phyloP scores from a whole-genome alignment of 2,113 vertebrate genomes.

The Ursus arctos region DNA sequence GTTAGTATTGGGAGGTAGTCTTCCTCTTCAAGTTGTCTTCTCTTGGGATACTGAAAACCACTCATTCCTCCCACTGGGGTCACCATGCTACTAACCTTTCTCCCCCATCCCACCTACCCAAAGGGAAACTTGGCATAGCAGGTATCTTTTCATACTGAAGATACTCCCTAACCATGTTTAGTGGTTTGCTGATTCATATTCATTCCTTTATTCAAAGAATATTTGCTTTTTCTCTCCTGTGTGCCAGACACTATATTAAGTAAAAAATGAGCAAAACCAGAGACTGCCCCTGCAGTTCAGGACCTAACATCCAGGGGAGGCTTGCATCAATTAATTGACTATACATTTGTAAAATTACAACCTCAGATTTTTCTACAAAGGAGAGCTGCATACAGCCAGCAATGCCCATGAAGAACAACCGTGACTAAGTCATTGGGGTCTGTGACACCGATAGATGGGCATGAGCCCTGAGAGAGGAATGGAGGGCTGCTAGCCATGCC shows the following conservation, averaged over 20 bases:
- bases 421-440: not conserved
- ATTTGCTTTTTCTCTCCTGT: not conserved
- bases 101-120: not conserved
- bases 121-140: too few relatives aligned
- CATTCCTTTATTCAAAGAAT: not conserved
- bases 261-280: not conserved
- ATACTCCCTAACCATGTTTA: not conserved
- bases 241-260: not conserved
- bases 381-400: not conserved
- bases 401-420: not conserved
- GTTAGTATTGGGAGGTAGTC: too few relatives aligned
- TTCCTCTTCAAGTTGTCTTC: not conserved
- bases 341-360: not conserved
- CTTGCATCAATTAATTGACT: not conserved
- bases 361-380: not conserved
- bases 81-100: not conserved
- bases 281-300: too few relatives aligned
- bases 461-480: not conserved
- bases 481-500: not conserved
- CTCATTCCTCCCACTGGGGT: not conserved
- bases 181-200: rapidly evolving
- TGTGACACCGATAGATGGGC: not conserved
- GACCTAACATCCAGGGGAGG: too few relatives aligned
- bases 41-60: not conserved
- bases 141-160: not conserved